Base-by-base conservation (phyloP, 2,797 vertebrate species). In the Sternotherus odoratus region DNA sequence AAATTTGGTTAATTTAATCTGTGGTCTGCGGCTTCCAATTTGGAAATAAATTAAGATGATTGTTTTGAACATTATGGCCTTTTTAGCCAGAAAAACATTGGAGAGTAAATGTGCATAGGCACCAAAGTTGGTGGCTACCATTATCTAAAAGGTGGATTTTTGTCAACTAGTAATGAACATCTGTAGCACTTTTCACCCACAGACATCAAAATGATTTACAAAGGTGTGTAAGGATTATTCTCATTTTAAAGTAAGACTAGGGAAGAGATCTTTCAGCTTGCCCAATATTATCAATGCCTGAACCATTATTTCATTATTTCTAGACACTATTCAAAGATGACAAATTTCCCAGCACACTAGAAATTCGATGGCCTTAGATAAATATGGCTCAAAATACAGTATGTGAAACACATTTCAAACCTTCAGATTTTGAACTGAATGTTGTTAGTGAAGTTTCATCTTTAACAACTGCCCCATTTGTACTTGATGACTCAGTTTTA, bases 381-480 rank as follows among this genome's bases (percentile, higher is more conserved):
- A 66, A 97, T 79, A 96, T 85, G 96, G 94, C 92, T 97, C 95
- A 98, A 98, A 98, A 98, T 97, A 98, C 96, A 97, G 96, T 97
- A 97, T 75, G 97, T 95, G 97, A 98, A 98, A 98, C 95, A 97
- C 95, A 97, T 97, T 96, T 97, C 97, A 97, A 97, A 98, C 97
- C 97, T 98, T 98, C 98, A 96, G 97, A 92, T 98, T 98, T 98
- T 97, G 97, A 97, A 97, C 96, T 97, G 97, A 97, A 96, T 97
- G 98, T 91, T 97, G 97, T 97, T 97, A 98, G 97, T 97, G 98
- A 98, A 97, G 97, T 97, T 97, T 98, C 98, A 98, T 98, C 98
- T 98, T 98, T 98, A 97, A 98, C 97, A 98, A 98, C 96, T 96
- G 98, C 97, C 97, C 98, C 98, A 96, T 98, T 98, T 97, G 98